These are phyloP conservation scores for Euplagia quadripunctaria DNA, from an alignment of 2,888 invertebrate species.

Conservation along the genomic window DNA sequence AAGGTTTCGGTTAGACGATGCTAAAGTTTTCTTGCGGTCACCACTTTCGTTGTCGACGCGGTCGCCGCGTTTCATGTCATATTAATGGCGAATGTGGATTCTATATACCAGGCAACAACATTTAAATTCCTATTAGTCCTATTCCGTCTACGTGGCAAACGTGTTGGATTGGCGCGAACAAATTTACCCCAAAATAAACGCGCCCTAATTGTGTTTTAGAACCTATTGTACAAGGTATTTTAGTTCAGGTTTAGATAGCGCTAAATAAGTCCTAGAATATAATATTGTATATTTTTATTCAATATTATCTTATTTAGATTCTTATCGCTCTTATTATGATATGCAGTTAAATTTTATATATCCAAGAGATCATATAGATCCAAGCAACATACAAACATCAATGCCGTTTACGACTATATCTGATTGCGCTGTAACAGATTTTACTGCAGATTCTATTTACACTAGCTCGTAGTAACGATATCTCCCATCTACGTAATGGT, in stretches of 20 bases:
- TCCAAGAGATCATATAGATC: not conserved
- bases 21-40: no score
- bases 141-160: no score
- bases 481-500: slow-evolving; percentile 82
- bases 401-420: slow-evolving; percentile 35
- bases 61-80: no score
- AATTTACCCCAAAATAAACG: no score
- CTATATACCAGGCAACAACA: no score
- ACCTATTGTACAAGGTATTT: not conserved
- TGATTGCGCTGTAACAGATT: slow-evolving; percentile 47
- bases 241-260: not conserved
- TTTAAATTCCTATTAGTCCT: no score
- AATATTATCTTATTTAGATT: not conserved
- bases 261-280: not conserved
- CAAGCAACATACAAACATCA: slow-evolving; percentile 14
- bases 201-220: no score
- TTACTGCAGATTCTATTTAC: slow-evolving; percentile 52
- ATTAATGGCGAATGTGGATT: no score
- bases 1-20: no score
- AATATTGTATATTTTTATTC: not conserved
- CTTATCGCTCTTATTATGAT: not conserved
- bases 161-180: no score
- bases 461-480: slow-evolving; percentile 59
- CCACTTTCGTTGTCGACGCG: no score
- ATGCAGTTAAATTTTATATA: not conserved